Conservation (phyloP, 2,888 invertebrate genomes). For the Melanostoma mellinum region DNA sequence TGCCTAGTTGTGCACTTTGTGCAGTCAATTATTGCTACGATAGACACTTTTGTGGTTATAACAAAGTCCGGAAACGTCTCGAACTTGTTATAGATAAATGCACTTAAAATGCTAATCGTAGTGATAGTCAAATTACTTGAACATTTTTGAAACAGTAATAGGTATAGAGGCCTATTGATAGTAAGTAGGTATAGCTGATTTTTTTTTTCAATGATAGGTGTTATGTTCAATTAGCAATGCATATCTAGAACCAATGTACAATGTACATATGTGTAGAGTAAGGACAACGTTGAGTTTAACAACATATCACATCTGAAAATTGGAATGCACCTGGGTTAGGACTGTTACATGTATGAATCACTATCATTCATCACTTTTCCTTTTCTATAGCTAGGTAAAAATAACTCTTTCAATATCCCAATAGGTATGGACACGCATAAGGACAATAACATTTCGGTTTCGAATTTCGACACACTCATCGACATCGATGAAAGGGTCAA, state of each 20-base stretch:
- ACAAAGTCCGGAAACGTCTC: slow-evolving; percentile 9
- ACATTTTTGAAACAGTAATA: too few relatives aligned
- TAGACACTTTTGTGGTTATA: too few relatives aligned
- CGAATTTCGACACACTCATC: slow-evolving; percentile 54
- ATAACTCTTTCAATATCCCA: neutral
- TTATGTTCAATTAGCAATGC: too few relatives aligned
- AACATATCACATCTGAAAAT: neutral
- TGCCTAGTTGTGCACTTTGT: too few relatives aligned
- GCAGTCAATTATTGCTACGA: too few relatives aligned
- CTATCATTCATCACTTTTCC: slow-evolving; percentile 44
- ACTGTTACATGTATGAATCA: neutral
- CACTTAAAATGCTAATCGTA: neutral
- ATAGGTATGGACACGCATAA: neutral
- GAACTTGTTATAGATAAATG: neutral
- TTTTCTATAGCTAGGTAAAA: slow-evolving; percentile 45
- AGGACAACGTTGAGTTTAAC: neutral
- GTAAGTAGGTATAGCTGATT: neutral
- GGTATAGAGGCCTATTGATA: neutral
- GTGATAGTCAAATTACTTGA: neutral
- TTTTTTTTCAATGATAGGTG: neutral
- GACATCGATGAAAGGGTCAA: slow-evolving; percentile 58
- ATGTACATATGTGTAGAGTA: too few relatives aligned
- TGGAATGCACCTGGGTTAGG: slow-evolving; percentile 14
- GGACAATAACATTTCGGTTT: slow-evolving; percentile 33
- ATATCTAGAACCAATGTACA: too few relatives aligned